Evolutionary conservation across 2,113 vertebrate genomes (phyloP).

Genomic region (Gymnarchus niloticus): DNA sequence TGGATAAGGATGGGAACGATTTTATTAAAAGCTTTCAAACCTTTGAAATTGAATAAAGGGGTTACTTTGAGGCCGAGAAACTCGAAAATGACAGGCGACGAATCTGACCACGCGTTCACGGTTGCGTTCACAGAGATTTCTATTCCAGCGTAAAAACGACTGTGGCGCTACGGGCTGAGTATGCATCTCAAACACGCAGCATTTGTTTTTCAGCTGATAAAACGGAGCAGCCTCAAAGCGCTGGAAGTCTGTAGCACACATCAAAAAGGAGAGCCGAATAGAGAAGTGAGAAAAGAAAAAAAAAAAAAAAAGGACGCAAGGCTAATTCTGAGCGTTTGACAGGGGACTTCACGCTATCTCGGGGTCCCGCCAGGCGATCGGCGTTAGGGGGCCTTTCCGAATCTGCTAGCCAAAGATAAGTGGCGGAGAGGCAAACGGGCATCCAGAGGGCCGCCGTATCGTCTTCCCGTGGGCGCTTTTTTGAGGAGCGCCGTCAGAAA

Average conservation of each 20-base stretch:
- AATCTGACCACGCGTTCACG: neutral
- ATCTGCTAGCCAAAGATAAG: conserved; percentile 65
- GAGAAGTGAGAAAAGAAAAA: neutral
- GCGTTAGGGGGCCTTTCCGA: conserved; percentile 47
- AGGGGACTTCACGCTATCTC: conserved; percentile 45
- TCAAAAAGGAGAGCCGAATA: neutral
- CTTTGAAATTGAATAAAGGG: neutral
- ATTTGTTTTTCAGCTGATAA: conserved; percentile 14
- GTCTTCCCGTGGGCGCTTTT: neutral
- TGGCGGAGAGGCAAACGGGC: conserved; percentile 37
- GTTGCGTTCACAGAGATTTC: neutral
- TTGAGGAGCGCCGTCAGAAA: neutral
- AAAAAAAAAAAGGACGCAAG: neutral
- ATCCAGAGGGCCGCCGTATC: conserved; percentile 42
- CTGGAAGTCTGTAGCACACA: neutral
- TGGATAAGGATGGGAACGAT: neutral
- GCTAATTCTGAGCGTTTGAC: conserved; percentile 38
- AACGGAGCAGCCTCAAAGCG: neutral
- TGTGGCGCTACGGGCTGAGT: neutral
- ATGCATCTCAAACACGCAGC: neutral
- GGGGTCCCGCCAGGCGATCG: conserved; percentile 39
- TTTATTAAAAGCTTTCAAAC: neutral
- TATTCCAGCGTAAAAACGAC: neutral
- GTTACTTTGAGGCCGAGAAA: neutral
- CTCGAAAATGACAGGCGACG: neutral